Evolutionary conservation across 2,888 invertebrate genomes (phyloP), one percentile per base, ranked within the genome.

Genomic region (Hirtodrosophila trivittata): DNA sequence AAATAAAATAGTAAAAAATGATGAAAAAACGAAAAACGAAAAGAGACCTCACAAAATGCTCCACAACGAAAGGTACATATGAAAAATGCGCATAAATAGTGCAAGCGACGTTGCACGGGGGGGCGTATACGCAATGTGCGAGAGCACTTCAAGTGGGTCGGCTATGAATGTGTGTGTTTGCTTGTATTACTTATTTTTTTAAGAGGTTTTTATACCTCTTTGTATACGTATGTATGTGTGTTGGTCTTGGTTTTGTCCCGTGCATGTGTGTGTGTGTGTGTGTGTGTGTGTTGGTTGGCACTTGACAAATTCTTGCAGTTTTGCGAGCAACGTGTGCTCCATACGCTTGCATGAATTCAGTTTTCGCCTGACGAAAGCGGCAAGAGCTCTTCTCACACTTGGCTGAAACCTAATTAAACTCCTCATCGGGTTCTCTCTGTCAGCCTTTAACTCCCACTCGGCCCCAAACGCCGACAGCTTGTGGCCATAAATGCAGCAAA

Each of bases 41-140:
- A 66, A 69, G 43, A 37, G 63, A 66, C 51, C 56, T 55, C 46
- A 50, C 45, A 73, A 55, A 71, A 60, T 62, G 73, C 49, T 54
- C 37, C 55, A 58, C 30, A 62, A 58, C 75, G 58, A 66, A 78
- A 66, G 72, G 76, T 56, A 60, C 50, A 42, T 50, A 69, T 78
- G 77, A 66, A 84, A 84, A 75, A 75, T 75, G 86, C 74, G 76
- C 80, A 80, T 86, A 86, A 83, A 74, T 86, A 86, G 86, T 83
- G 66, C 38, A 39, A 59, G 39, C 49, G 28, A 32, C 45, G 66
- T 18, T 52, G 58, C 49, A 38, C 18, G 41, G 13, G 4, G 26
- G 47, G 66, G 45, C 66, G 70, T 69, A 66, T 75, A 59, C 73
- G 75, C 75, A 75, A 75, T 63, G 10, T 60, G 47, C 43, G 21